Evolutionary conservation across 1,140 invertebrate genomes (phyloP).

Genomic region (Asobara japonica): DNA sequence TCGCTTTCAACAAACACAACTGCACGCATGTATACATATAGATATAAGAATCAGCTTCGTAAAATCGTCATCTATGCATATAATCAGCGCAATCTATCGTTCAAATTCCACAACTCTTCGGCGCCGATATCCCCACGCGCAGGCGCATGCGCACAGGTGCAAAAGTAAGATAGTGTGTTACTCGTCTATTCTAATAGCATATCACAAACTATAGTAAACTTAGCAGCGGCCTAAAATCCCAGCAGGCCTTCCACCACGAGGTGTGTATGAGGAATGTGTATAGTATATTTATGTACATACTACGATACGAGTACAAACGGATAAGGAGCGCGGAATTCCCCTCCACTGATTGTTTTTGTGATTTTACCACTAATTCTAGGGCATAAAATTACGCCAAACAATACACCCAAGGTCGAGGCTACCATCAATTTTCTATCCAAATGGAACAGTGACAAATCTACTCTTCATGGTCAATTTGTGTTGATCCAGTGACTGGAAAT

Average conservation of each 20-base stretch:
- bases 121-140: too few species aligned
- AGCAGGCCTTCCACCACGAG: not conserved
- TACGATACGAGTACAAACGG: not conserved
- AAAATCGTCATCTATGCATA: too few species aligned
- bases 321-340: not conserved
- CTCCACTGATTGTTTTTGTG: not conserved
- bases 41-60: too few species aligned
- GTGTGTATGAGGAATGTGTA: conserved; percentile 3
- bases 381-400: not conserved
- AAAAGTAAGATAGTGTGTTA: too few species aligned
- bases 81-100: too few species aligned
- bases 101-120: too few species aligned
- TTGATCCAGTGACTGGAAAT: not conserved
- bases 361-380: not conserved
- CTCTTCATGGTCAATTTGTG: not conserved
- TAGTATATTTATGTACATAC: conserved; percentile 1
- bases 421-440: not conserved
- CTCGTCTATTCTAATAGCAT: too few species aligned
- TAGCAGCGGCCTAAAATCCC: not conserved
- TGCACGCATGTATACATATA: too few species aligned
- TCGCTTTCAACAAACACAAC: too few species aligned
- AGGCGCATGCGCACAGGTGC: too few species aligned
- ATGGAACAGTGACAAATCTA: not conserved
- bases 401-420: not conserved
- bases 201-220: too few species aligned